Evolutionary conservation across 2,113 vertebrate genomes (phyloP).

Genomic region (Struthidea cinerea): DNA sequence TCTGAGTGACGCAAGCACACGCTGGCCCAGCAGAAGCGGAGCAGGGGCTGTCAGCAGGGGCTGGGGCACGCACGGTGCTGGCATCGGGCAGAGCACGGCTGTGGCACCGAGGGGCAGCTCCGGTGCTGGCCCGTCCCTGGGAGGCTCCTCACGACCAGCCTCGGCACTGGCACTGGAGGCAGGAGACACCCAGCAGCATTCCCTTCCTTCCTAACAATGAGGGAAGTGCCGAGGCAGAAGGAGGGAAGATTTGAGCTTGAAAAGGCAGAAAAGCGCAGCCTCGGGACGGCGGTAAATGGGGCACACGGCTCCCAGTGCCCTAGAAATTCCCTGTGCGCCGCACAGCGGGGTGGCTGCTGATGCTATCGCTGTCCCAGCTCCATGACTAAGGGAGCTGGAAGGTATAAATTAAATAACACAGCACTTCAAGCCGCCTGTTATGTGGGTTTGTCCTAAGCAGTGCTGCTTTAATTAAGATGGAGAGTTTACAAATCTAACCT

Average conservation of each 20-base stretch:
- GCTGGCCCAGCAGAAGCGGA: background rate
- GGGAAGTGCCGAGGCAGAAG: background rate
- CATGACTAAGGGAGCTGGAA: constrained; percentile 27
- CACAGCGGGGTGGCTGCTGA: background rate
- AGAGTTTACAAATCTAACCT: constrained; percentile 44
- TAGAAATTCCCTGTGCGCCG: background rate
- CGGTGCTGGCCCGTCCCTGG: rapidly evolving
- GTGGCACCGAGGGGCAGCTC: background rate
- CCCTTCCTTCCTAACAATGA: rapidly evolving
- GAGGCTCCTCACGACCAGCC: background rate
- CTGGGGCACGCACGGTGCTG: rapidly evolving
- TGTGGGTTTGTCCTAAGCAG: constrained; percentile 39
- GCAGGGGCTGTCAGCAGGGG: background rate
- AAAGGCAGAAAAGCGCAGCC: background rate
- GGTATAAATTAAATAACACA: constrained; percentile 24
- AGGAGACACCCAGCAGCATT: background rate
- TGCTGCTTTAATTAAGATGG: background rate
- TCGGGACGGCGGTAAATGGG: background rate
- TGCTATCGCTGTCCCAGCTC: constrained; percentile 28
- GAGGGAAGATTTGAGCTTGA: background rate
- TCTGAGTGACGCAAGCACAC: background rate
- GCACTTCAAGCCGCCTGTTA: constrained; percentile 3
- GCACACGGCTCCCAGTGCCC: background rate
- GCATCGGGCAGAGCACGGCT: rapidly evolving
- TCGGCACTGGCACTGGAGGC: rapidly evolving